phyloP scores from a whole-genome alignment of 2,113 vertebrate species.

The Candoia aspera region DNA sequence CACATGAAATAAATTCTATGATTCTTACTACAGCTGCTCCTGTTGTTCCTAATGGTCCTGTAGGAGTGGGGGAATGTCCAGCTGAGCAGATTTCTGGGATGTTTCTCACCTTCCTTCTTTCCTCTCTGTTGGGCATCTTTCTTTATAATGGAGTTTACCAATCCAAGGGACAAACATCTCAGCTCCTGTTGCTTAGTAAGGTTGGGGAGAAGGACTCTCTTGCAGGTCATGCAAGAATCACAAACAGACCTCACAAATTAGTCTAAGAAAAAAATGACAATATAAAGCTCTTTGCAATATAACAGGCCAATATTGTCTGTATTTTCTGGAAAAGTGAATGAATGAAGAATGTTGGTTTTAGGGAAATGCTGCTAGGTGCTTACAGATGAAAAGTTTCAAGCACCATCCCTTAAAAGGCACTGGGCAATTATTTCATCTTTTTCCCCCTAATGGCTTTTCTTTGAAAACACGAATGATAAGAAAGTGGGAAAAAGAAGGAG shows the following conservation, averaged over 20 bases:
- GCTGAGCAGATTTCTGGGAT: not conserved
- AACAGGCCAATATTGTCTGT: not conserved
- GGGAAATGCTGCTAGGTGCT: not conserved
- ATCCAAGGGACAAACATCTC: not conserved
- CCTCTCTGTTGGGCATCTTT: not conserved
- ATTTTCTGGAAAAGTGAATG: not conserved
- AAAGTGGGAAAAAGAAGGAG: not conserved
- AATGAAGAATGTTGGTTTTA: not conserved
- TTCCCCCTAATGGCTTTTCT: not conserved
- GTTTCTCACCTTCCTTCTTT: not conserved
- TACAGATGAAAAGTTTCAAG: not conserved
- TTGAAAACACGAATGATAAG: not conserved
- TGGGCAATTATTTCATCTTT: not conserved
- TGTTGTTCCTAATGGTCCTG: not conserved
- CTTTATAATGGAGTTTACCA: not conserved
- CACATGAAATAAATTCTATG: not conserved
- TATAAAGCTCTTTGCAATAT: not conserved
- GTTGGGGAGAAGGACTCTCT: not conserved
- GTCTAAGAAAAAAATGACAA: not conserved
- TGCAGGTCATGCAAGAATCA: not conserved
- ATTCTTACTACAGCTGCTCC: not conserved
- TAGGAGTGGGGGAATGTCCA: not conserved
- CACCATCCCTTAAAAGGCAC: not conserved
- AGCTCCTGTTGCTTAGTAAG: not conserved
- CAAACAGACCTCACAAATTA: not conserved